Evolutionary conservation across 2,113 vertebrate species (phyloP), one percentile per base, ranked within the genome.

Genomic region (Ascaphus truei): DNA sequence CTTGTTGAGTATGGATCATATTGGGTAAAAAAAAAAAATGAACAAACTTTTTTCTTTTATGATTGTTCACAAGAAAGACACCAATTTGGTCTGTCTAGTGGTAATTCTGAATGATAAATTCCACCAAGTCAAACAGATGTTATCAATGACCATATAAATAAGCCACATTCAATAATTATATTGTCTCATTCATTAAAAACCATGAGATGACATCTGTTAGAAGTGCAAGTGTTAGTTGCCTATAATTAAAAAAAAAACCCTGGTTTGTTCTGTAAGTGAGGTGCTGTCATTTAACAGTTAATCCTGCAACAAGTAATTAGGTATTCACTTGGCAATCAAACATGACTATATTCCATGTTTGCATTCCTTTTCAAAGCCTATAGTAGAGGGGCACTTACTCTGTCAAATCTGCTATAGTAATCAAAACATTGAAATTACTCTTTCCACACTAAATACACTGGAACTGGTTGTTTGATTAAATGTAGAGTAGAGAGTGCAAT

Each of bases 401-500:
- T 88, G 91, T 96, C 95, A 96, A 95, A 94, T 92, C 90, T 91
- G 90, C 92, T 91, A 84, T 87, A 91, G 91, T 92, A 92, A 92
- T 92, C 92, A 93, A 92, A 93, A 93, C 94, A 98, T 87, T 88
- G 89, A 93, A 95, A 95, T 96, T 95, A 89, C 92, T 95, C 91
- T 91, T 92, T 91, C 92, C 91, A 89, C 90, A 89, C 86, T 89
- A 92, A 91, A 92, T 92, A 94, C 91, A 92, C 91, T 89, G 88
- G 91, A 91, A 93, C 93, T 92, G 93, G 89, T 87, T 93, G 91
- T 86, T 96, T 98, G 96, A 98, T 98, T 98, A 97, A 95, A 96
- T 92, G 91, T 92, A 94, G 92, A 95, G 92, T 91, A 94, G 92
- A 94, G 94, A 96, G 95, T 95, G 94, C 95, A 98, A 98, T 98